Percentiles rank a stretch among this genome's conserved stretches.
Conservation (phyloP, 2,797 vertebrate genomes). For the Aselliscus stoliczkanus region DNA sequence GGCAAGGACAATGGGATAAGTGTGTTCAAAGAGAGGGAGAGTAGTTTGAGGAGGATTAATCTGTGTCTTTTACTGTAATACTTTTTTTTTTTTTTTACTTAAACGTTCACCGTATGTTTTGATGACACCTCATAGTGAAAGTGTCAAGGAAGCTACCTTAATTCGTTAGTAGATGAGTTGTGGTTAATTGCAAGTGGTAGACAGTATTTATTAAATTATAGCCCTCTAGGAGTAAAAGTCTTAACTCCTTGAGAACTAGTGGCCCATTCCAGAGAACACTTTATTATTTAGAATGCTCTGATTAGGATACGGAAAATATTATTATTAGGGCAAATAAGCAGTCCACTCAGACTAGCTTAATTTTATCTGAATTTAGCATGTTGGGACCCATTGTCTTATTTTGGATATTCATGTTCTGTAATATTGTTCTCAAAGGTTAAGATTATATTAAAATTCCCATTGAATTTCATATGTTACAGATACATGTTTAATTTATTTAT, state of each 20-base stretch:
- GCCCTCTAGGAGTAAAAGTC: neutral
- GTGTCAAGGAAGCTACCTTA: neutral
- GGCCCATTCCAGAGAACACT: neutral
- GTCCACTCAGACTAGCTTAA: neutral
- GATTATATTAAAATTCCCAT: neutral
- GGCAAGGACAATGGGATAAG: no score
- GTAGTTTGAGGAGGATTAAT: no score
- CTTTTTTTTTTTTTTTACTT: no score
- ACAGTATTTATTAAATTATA: neutral
- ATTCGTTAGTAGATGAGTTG: neutral
- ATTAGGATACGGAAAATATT: neutral
- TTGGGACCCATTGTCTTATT: neutral
- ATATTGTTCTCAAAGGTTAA: neutral
- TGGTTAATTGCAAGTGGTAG: neutral
- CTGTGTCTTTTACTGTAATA: no score
- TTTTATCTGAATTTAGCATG: neutral
- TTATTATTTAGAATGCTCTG: neutral
- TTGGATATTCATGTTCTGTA: neutral
- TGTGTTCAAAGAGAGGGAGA: no score
- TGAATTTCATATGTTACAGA: neutral
- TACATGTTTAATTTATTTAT: neutral
- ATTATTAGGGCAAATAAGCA: neutral
- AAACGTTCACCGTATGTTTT: no score
- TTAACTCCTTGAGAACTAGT: neutral
- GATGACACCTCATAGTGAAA: neutral